Evolutionary conservation across 2,113 vertebrate genomes (phyloP).

Genomic region (Neogale vison): DNA sequence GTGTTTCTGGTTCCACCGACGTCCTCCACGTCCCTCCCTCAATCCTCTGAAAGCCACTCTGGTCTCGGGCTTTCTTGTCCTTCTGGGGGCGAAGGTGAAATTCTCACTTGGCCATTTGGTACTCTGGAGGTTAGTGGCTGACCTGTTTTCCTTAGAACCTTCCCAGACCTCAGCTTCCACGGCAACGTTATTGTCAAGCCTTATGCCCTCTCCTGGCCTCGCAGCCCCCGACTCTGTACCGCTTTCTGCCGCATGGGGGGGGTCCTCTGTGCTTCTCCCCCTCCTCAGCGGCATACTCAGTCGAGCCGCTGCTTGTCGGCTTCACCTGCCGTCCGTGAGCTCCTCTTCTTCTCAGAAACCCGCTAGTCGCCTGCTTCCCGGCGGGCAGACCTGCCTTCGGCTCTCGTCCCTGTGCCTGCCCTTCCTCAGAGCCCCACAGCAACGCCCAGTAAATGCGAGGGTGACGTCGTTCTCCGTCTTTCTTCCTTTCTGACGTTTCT

Average conservation of each 20-base stretch:
- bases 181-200: neutral
- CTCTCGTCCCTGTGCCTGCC: neutral
- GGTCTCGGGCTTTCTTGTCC: neutral
- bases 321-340: too few relatives aligned
- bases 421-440: neutral
- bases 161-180: neutral
- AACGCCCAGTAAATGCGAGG: neutral
- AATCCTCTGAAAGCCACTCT: neutral
- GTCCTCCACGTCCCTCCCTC: neutral
- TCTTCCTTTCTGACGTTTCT: neutral
- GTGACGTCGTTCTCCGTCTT: neutral
- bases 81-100: neutral
- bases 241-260: rapidly evolving
- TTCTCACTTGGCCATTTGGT: neutral
- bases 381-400: neutral
- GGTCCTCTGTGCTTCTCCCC: neutral
- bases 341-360: neutral
- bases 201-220: too few relatives aligned
- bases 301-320: neutral
- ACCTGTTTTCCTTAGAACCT: neutral
- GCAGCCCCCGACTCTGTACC: too few relatives aligned
- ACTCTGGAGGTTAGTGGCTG: neutral
- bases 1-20: neutral
- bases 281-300: neutral
- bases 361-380: neutral